Conservation (phyloP, 1,140 invertebrate genomes). For the Conus ventricosus region DNA sequence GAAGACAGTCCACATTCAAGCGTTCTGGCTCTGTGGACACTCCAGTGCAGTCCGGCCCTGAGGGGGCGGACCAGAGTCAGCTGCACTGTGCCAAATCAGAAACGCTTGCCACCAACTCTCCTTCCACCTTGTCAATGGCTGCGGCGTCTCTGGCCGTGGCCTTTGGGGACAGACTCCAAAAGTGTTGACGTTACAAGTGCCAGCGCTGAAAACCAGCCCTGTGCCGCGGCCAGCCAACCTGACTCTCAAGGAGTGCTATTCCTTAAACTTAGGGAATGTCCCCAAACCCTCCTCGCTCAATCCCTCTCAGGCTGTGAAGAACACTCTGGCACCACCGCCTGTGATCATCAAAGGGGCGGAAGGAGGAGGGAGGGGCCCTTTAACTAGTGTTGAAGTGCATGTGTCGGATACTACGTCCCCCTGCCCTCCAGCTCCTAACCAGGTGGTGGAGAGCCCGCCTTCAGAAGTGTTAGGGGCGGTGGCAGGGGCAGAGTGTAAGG, state of each 20-base stretch:
- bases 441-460: neutral
- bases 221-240: conserved; percentile 51
- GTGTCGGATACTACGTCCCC: conserved; percentile 60
- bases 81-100: conserved; percentile 26
- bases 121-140: conserved; percentile 19
- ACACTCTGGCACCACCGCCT: conserved; percentile 34
- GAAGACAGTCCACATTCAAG: conserved; percentile 30
- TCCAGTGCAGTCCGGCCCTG: neutral
- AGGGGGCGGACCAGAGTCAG: neutral
- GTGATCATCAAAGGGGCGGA: neutral
- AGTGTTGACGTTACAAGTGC: conserved; percentile 38
- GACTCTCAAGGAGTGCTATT: conserved; percentile 55
- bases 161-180: conserved; percentile 26
- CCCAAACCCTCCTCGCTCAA: conserved; percentile 42
- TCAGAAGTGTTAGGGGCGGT: neutral
- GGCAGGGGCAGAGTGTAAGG: neutral
- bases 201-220: conserved; percentile 5
- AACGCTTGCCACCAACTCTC: conserved; percentile 12
- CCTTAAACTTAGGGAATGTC: conserved; percentile 8
- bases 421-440: conserved; percentile 49
- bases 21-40: conserved; percentile 47
- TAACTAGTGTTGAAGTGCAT: conserved; percentile 49
- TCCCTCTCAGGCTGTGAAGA: conserved; percentile 40
- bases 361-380: conserved; percentile 24
- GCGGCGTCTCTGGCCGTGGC: conserved; percentile 25